Evolutionary conservation across 1,140 invertebrate species (phyloP).

Genomic region (Aphaenogaster rudis): DNA sequence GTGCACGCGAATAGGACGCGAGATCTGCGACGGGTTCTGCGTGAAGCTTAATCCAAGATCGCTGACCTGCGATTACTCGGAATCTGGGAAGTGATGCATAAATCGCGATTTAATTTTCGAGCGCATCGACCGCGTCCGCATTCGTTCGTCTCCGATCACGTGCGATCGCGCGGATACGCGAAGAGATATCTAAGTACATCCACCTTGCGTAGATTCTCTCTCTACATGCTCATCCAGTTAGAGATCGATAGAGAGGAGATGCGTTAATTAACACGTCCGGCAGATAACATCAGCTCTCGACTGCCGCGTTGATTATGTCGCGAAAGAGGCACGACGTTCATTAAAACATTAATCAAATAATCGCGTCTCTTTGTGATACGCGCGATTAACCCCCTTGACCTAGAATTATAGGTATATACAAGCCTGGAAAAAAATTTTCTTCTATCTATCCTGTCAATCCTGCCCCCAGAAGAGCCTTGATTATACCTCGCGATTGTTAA

Average conservation of each 20-base stretch:
- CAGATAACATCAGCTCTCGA: conserved; percentile 20
- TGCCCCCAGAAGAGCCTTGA: background rate
- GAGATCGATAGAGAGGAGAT: background rate
- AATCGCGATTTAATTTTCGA: conserved; percentile 42
- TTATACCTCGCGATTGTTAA: background rate
- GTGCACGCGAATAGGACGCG: background rate
- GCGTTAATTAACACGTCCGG: conserved; percentile 3
- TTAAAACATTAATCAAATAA: conserved; percentile 43
- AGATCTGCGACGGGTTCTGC: background rate
- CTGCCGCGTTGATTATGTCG: conserved; percentile 19
- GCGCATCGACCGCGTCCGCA: background rate
- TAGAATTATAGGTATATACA: background rate
- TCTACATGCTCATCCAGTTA: background rate
- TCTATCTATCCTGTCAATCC: background rate
- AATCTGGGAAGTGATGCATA: background rate
- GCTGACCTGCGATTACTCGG: conserved; percentile 37
- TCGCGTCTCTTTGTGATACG: background rate
- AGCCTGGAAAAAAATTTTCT: background rate
- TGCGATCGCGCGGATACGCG: background rate
- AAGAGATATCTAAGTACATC: background rate
- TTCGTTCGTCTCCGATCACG: background rate
- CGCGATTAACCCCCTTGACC: conserved; percentile 19
- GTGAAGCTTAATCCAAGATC: conserved; percentile 23
- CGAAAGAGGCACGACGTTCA: conserved; percentile 9
- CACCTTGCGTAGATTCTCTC: background rate